Base-by-base conservation (phyloP, 2,888 invertebrate species). In the Nemotelus nigrinus region DNA sequence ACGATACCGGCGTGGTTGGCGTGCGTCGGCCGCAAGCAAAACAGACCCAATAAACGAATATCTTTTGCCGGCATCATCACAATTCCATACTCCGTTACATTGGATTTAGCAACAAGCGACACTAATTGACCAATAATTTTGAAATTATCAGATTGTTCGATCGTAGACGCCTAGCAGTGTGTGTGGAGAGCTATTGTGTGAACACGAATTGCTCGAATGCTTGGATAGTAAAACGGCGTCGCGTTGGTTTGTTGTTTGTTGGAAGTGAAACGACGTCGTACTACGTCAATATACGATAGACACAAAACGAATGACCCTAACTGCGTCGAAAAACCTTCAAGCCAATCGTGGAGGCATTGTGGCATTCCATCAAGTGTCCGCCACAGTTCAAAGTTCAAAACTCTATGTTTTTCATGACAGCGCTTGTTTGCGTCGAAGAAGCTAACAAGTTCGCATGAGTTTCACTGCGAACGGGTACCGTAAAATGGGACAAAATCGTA, bases 101-200 rank as follows among this genome's bases (percentile, higher is more conserved):
- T 48, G 68, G 5, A 48, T 50, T 48, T 68, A n/a, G 25, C 53
- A 53, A 39, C 48, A 68, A 68, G 41, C 53, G 68, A 68, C 68
- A 68, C 68, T 68, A 68, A 68, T 68, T 68, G 68, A 68, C 68
- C 53, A 50, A 47, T 68, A 68, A 68, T 68, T 68, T 68, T 53
- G 41, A 68, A 68, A 68, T 68, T 53, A 68, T 53, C 65, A 65
- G 65, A 65, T 65, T 65, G 45, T 10, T 8, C 5, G 45, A 65
- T 65, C 25, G 25, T 25, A 25, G 25, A 25, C 25, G 25, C 25
- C 25, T 25, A 25, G 25, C 25, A 25, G 25, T 25, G 25, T 25
- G 25, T 25, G 25, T 25, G 25, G 25, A 25, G 25, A 25, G 25
- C 25, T 25, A 25, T 25, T 25, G 25, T 25, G 25, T 25, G 25